phyloP scores from a whole-genome alignment of 2,797 vertebrate genomes.

The Etheostoma perlongum region DNA sequence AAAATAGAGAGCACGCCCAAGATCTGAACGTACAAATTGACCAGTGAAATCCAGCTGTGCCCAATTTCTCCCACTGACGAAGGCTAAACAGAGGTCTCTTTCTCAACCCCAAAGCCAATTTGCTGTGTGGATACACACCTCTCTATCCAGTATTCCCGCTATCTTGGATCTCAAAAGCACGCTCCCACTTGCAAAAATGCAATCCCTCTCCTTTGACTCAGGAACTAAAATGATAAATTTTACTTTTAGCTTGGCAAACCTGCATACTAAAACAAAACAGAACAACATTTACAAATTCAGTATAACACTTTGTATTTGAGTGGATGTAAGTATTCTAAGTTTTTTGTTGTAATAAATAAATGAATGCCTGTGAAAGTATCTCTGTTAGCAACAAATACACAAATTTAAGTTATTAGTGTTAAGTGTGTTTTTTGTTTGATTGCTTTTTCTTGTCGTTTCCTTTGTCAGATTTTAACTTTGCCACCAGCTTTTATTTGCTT shows the following conservation, averaged over 20 bases:
- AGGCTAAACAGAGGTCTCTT: constrained; percentile 71
- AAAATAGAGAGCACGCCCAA: constrained; percentile 47
- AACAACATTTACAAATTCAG: constrained; percentile 47
- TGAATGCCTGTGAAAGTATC: constrained; percentile 17
- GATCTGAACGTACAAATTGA: constrained; percentile 63
- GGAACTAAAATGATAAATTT: constrained; percentile 67
- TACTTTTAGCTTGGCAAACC: constrained; percentile 64
- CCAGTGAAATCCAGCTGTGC: constrained; percentile 67
- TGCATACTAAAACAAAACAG: constrained; percentile 56
- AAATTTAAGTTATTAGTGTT: neutral
- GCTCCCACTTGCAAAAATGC: constrained; percentile 55
- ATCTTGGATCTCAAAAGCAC: constrained; percentile 65
- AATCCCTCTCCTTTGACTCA: constrained; percentile 63
- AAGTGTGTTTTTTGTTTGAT: neutral
- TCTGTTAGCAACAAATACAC: constrained; percentile 31
- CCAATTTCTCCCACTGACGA: constrained; percentile 69
- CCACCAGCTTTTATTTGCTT: neutral
- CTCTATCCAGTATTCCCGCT: constrained; percentile 52
- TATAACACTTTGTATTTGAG: constrained; percentile 27
- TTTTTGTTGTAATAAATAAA: constrained; percentile 16
- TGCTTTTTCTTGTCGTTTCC: neutral
- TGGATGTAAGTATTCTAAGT: neutral
- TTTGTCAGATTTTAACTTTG: constrained; percentile 57
- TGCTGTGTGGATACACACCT: constrained; percentile 72
- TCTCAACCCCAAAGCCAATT: constrained; percentile 70